Base-by-base conservation (phyloP, 2,888 invertebrate genomes). In the Neocrepidodera transversa region DNA sequence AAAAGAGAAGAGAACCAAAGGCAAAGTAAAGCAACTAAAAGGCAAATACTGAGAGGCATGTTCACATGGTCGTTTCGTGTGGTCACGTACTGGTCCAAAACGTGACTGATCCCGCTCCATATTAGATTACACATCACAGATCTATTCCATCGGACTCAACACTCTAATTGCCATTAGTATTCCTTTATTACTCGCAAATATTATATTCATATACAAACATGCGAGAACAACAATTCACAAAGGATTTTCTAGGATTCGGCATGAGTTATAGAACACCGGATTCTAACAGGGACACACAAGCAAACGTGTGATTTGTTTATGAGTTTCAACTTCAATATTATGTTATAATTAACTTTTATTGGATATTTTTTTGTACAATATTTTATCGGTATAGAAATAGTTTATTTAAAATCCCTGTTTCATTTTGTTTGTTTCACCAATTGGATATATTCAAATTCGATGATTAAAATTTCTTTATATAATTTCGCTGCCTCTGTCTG, bases 81-180 rank as follows among this genome's bases (percentile, higher is more conserved):
- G 75, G 76, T 77, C 79, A 79, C 79, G 79, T 79, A 77, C 75
- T 72, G 75, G 72, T 75, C 74, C 69, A 67, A 71, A 77, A 79
- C 79, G 79, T 79, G 79, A 78, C 78, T 75, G 76, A 78, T 77
- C 78, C 78, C 71, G 73, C 69, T 75, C 75, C 74, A 78, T 78
- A 78, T 79, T 79, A 78, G 79, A 79, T 79, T 79, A 79, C 75
- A 71, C 72, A 68, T 71, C 70, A 68, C 71, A 71, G 71, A 73
- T 72, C 70, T 67, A 68, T 68, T 65, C 64, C 62, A 62, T 68
- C 64, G 68, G 69, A 68, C 70, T 64, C 66, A 64, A 67, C 65
- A 63, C 62, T 66, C 68, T 69, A 67, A 70, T 70, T 69, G 67
- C 65, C 68, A 68, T 69, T 68, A 67, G 68, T 64, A 68, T 68